Conservation (phyloP, 2,888 invertebrate species). For the Pelosia muscerda region DNA sequence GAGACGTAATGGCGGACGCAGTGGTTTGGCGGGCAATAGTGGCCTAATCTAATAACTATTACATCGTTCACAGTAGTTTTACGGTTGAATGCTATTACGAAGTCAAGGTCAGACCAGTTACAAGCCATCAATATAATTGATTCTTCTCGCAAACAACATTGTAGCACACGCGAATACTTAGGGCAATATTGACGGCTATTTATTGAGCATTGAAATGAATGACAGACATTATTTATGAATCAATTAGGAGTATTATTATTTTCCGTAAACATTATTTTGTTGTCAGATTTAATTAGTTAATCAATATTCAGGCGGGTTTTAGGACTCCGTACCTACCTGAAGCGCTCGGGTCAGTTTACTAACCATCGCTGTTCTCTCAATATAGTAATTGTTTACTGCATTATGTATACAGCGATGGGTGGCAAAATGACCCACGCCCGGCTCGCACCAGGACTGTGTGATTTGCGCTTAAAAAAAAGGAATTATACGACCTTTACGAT, state of each 20-base stretch:
- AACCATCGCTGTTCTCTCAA: no score
- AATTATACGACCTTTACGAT: no score
- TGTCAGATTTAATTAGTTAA: neutral
- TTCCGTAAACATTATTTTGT: neutral
- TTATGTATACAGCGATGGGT: no score
- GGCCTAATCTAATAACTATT: slow-evolving; percentile 53
- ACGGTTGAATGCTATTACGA: slow-evolving; percentile 44
- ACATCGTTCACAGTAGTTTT: slow-evolving; percentile 42
- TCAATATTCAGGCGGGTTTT: neutral
- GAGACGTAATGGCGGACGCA: slow-evolving; percentile 27
- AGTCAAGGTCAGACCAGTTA: slow-evolving; percentile 44
- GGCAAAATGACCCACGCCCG: no score
- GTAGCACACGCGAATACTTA: slow-evolving; percentile 16
- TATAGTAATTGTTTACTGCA: no score
- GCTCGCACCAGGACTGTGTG: no score
- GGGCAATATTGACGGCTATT: slow-evolving; percentile 8
- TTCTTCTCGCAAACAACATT: slow-evolving; percentile 35
- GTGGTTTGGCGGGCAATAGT: slow-evolving; percentile 28
- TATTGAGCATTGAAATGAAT: neutral
- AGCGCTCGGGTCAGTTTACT: no score
- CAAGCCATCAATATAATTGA: slow-evolving; percentile 39
- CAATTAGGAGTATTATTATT: neutral
- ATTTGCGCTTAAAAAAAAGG: no score
- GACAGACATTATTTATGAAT: slow-evolving; percentile 2
- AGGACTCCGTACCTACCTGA: no score